Evolutionary conservation across 2,888 invertebrate species (phyloP).

Genomic region (Apantesis nais): DNA sequence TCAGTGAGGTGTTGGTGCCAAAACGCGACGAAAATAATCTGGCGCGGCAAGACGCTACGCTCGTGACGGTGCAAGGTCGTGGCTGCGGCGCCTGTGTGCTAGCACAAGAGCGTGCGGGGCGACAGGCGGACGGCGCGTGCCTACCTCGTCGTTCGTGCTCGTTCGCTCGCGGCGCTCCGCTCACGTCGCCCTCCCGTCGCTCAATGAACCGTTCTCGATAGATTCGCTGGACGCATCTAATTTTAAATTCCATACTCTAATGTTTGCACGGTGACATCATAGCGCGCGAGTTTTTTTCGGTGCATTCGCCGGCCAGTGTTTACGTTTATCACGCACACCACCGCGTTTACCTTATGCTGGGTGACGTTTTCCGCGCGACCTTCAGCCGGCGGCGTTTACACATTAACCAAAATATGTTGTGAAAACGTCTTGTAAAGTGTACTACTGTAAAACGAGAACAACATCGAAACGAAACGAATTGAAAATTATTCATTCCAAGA

Average conservation of each 20-base stretch:
- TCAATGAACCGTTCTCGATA: slow-evolving; percentile 79
- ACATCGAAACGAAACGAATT: slow-evolving; percentile 18
- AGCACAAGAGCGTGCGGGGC: slow-evolving; percentile 20
- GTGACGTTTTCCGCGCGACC: slow-evolving; percentile 66
- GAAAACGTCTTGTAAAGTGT: background rate
- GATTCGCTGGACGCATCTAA: slow-evolving; percentile 78
- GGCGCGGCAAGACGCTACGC: slow-evolving; percentile 76
- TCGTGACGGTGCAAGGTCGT: slow-evolving; percentile 80
- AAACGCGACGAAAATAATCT: slow-evolving; percentile 82
- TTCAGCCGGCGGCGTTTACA: slow-evolving; percentile 51
- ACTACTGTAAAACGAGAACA: slow-evolving; percentile 9
- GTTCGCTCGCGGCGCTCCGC: slow-evolving; percentile 80
- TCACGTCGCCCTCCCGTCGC: slow-evolving; percentile 82
- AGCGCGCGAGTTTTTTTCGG: slow-evolving; percentile 71
- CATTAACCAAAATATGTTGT: slow-evolving; percentile 37
- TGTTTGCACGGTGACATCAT: slow-evolving; percentile 84
- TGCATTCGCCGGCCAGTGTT: slow-evolving; percentile 77
- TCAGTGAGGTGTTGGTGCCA: slow-evolving; percentile 74
- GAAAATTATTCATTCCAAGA: slow-evolving; percentile 45
- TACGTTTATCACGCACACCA: slow-evolving; percentile 75
- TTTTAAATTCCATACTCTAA: slow-evolving; percentile 77
- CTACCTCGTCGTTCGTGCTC: slow-evolving; percentile 80
- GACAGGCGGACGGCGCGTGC: slow-evolving; percentile 49
- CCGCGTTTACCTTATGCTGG: slow-evolving; percentile 62
- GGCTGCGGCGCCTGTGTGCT: slow-evolving; percentile 52